Evolutionary conservation across 1,140 invertebrate species (phyloP).

Genomic region (Hylaeus volcanicus): DNA sequence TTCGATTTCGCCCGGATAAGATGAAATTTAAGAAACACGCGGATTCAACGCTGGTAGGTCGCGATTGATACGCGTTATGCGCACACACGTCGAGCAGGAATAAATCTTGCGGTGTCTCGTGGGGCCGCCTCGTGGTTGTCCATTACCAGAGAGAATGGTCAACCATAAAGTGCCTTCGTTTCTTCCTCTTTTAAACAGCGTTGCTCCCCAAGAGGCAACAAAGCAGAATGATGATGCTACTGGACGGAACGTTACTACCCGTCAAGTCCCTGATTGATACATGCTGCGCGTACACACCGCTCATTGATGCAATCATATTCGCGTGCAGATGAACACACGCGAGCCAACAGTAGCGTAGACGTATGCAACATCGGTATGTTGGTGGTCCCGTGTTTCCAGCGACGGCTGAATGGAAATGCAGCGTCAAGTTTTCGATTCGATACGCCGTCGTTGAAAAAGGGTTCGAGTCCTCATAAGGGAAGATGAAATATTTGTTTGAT

Average conservation of each 20-base stretch:
- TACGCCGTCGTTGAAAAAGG: too few species aligned
- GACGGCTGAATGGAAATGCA: background rate
- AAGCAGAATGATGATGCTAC: constrained; percentile 40
- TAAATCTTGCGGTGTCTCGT: constrained; percentile 20
- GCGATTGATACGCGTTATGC: constrained; percentile 29
- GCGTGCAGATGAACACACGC: constrained; percentile 35
- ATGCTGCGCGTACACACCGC: constrained; percentile 33
- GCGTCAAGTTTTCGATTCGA: background rate
- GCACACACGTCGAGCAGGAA: constrained; percentile 1
- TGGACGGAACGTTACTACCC: constrained; percentile 38
- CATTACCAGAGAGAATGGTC: constrained; percentile 39
- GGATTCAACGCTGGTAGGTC: constrained; percentile 2
- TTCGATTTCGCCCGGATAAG: background rate
- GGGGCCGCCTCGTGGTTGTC: constrained; percentile 13
- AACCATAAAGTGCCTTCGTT: constrained; percentile 43
- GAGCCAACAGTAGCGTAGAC: constrained; percentile 32
- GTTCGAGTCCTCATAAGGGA: background rate
- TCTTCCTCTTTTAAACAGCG: constrained; percentile 35
- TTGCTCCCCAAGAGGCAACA: constrained; percentile 23
- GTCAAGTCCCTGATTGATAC: constrained; percentile 43
- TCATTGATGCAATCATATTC: constrained; percentile 34
- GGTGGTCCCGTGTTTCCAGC: constrained; percentile 4
- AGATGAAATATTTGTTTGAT: background rate
- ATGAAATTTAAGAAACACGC: background rate
- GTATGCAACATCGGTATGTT: background rate